Base-by-base conservation (phyloP, 2,888 invertebrate genomes). In the Spisula subtruncata region DNA sequence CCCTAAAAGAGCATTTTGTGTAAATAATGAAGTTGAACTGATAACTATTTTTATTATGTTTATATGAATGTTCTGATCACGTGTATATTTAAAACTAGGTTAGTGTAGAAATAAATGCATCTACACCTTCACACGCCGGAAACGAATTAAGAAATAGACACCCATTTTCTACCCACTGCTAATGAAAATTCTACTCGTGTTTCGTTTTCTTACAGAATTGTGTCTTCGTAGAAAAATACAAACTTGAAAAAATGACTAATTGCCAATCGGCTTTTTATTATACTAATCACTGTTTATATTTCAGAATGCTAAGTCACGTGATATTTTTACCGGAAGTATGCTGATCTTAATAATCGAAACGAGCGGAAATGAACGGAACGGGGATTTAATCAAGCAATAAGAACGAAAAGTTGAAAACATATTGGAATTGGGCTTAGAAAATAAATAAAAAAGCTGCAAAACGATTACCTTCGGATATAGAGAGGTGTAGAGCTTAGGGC, bases 321-420 rank as follows among this genome's bases (percentile, higher is more conserved):
- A 75, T 32, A 12, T 0, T 32, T n/a, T 75, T 35, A 32, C 32
- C 35, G 14, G 35, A 75, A 32, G 8, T 16, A 75, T 75, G 75
- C 75, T 32, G 75, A 35, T 75, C 75, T 29, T 75, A 35, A 75
- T 35, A 14, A 75, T 32, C n/a, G 75, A 75, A 75, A 35, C 1
- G 75, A 75, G 35, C 75, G 75, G 35, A 75, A 75, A 75, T 75
- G 75, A 75, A 32, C 29, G 75, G 35, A 75, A 35, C 32, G 75
- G 18, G 32, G 35, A 16, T 32, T 14, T 25, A 75, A 75, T 75
- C 29, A 35, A 75, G 60, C 20, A 66, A 66, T 12, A 66, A 66
- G 60, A 25, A 66, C 1, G 60, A 5, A 0, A n/a, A n/a, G n/a
- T n/a, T n/a, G n/a, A n/a, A n/a, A 25, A 66, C 6, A n/a, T 10